Percentiles rank a stretch among this genome's conserved stretches.
Conservation (phyloP, 1,140 invertebrate genomes). For the Dendroctonus ponderosae region DNA sequence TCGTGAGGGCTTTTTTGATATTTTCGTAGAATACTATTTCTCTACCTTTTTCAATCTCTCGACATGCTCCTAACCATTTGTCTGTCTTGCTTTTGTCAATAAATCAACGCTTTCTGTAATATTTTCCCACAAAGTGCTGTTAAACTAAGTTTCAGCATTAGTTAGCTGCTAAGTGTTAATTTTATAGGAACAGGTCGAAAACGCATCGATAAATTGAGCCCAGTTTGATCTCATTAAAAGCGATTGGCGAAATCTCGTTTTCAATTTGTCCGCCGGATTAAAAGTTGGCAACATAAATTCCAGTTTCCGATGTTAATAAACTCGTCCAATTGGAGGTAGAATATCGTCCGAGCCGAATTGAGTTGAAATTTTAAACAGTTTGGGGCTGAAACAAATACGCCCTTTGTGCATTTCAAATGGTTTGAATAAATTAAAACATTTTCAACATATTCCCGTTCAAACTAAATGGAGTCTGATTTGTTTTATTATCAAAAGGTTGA, state of each 20-base stretch:
- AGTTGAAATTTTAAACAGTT: not conserved
- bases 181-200: too few species aligned
- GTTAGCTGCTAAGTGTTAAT: too few species aligned
- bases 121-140: too few species aligned
- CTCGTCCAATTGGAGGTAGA: not conserved
- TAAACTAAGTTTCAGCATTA: too few species aligned
- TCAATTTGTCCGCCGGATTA: not conserved
- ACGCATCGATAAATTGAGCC: not conserved
- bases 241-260: not conserved
- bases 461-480: too few species aligned
- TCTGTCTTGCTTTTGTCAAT: too few species aligned
- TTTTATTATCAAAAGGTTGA: too few species aligned
- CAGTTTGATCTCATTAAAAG: not conserved
- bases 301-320: not conserved
- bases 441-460: not conserved
- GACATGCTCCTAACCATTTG: too few species aligned
- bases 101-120: too few species aligned
- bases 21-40: too few species aligned
- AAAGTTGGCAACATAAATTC: constrained; percentile 2
- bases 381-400: constrained; percentile 1
- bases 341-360: not conserved
- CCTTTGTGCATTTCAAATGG: not conserved
- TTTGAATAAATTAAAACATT: not conserved
- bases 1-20: too few species aligned
- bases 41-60: too few species aligned